Percentiles rank a stretch among this genome's conserved stretches.
Evolutionary conservation across 2,113 vertebrate genomes (phyloP).

Genomic region (Sander lucioperca): DNA sequence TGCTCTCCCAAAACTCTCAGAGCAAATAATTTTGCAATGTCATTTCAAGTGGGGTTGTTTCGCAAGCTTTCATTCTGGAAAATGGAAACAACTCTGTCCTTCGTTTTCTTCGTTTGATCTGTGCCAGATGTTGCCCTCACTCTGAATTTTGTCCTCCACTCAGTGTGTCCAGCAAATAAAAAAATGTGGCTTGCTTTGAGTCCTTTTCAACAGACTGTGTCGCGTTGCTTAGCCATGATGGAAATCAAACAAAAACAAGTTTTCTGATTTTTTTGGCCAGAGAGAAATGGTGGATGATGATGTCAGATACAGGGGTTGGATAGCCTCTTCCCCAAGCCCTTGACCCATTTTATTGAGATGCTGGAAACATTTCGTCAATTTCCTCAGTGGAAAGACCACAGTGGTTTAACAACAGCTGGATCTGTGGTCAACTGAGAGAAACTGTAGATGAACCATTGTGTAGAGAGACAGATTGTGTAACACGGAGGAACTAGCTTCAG

Average conservation of each 20-base stretch:
- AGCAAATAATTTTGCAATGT: slow-evolving; percentile 49
- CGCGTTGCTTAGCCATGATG: slow-evolving; percentile 27
- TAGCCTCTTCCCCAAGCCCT: not conserved
- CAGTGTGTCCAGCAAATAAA: slow-evolving; percentile 11
- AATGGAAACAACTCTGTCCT: slow-evolving; percentile 30
- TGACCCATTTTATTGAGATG: slow-evolving; percentile 19
- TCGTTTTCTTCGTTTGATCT: slow-evolving; percentile 31
- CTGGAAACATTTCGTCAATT: slow-evolving; percentile 47
- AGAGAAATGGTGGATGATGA: slow-evolving; percentile 26
- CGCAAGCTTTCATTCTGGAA: slow-evolving; percentile 29
- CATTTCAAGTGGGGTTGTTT: slow-evolving; percentile 50
- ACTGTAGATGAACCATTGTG: slow-evolving; percentile 11
- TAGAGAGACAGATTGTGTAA: slow-evolving; percentile 14
- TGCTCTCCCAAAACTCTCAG: slow-evolving; percentile 19
- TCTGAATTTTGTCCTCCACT: slow-evolving; percentile 11
- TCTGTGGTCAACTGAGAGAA: not conserved
- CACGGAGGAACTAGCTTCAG: slow-evolving; percentile 3
- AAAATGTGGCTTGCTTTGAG: not conserved
- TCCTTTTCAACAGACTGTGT: slow-evolving; percentile 8
- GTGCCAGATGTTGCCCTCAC: slow-evolving; percentile 52
- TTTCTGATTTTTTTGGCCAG: slow-evolving; percentile 9
- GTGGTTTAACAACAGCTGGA: slow-evolving; percentile 53
- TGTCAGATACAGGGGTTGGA: slow-evolving; percentile 24
- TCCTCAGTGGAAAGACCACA: slow-evolving; percentile 25
- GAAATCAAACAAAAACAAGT: slow-evolving; percentile 34